Evolutionary conservation across 2,888 invertebrate genomes (phyloP), one percentile per base, ranked within the genome.

Genomic region (Torymus texanus): DNA sequence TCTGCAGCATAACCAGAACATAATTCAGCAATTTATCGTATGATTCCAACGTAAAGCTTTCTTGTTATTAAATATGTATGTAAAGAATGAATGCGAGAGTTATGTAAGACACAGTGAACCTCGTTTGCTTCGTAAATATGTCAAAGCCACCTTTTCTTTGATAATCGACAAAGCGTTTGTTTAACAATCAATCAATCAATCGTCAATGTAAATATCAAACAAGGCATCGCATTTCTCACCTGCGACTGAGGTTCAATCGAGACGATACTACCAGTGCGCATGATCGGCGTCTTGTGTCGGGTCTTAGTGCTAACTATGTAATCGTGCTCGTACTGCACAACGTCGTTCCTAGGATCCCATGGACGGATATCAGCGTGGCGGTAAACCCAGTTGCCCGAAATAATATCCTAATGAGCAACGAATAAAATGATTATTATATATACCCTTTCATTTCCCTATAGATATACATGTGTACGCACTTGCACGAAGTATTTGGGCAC

Each of bases 341-440:
- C 90, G 89, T 98, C 98, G 83, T 97, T 96, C 75, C 94, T 92
- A 0, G 94, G 92, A 91, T 97, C 96, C 98, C 98, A 98, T 0
- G 97, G 97, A 61, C 97, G 92, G 76, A 94, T 92, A 90, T 96
- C 96, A 2, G 95, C 94, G 87, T 95, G 93, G 84, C 94, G 94
- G 88, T 96, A 96, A 18, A 94, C 91, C 95, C 95, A 96, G 82
- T 92, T 92, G 55, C 92, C 92, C 21, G 91, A 91, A 68, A 92
- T 88, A 65, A 90, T 88, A 81, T 91, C 91, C 90, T 91, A 82
- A 51, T 62, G 10, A 41, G 1, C 14, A 4, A n/a, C 58, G 70
- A 41, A 41, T 41, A 8, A 41, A 41, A 41, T 8, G 41, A 41
- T 41, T 8, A 8, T 41, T 41, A 21, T 21, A 41, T 41, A 41